Conservation (phyloP, 2,797 vertebrate species). For the Dicrostonyx torquatus region DNA sequence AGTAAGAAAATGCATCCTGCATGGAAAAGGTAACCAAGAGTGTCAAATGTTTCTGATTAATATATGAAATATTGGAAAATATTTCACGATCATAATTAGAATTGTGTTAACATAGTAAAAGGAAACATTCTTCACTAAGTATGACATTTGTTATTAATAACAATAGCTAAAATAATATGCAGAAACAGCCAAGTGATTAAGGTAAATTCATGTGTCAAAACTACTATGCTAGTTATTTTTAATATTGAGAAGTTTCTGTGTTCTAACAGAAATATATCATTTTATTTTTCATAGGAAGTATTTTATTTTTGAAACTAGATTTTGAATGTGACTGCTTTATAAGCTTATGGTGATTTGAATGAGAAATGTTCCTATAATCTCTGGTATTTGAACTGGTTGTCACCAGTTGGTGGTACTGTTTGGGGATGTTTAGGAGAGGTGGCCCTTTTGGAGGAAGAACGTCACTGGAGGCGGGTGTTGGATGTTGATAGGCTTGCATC, state of each 20-base stretch:
- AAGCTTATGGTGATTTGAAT: background rate
- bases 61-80: background rate
- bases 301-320: conserved; percentile 4
- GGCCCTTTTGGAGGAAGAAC: background rate
- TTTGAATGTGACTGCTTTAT: background rate
- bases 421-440: too few relatives aligned
- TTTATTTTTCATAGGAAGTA: background rate
- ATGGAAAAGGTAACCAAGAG: background rate
- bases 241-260: background rate
- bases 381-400: background rate
- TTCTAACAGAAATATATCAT: background rate
- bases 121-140: background rate
- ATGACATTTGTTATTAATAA: conserved; percentile 13
- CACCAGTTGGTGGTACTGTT: too few relatives aligned
- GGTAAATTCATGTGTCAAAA: background rate
- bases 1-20: background rate
- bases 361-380: background rate
- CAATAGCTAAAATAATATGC: background rate
- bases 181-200: background rate
- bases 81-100: background rate
- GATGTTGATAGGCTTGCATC: too few relatives aligned
- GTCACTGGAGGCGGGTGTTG: background rate
- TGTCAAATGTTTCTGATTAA: conserved; percentile 20
- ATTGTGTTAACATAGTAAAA: background rate
- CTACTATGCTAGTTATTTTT: background rate